These are phyloP conservation scores for Tonatia bakeri DNA, from an alignment of 2,113 vertebrate species.

Conservation along the genomic window DNA sequence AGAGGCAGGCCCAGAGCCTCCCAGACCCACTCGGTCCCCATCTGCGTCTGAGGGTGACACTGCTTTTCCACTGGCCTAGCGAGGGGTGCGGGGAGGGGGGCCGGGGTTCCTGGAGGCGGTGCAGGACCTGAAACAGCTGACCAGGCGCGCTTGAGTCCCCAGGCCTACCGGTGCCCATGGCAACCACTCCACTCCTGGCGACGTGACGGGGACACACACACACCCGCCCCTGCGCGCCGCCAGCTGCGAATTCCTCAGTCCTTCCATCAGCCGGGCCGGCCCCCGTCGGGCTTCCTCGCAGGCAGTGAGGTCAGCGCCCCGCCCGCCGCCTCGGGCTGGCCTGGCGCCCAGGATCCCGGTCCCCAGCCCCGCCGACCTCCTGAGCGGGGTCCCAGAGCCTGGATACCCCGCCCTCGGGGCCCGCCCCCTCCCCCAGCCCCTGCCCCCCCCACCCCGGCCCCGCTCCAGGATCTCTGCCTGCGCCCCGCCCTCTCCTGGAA, in stretches of 20 bases:
- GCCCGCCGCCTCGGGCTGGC: background rate
- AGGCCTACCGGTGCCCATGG: slow-evolving; percentile 56
- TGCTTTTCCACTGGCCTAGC: background rate
- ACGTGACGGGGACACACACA: background rate
- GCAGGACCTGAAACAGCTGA: accelerated
- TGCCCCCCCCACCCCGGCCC: background rate
- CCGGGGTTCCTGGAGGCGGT: background rate
- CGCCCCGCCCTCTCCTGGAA: background rate
- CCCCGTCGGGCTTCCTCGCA: background rate
- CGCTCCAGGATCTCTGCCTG: background rate
- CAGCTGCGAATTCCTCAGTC: slow-evolving; percentile 75
- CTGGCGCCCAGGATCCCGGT: background rate
- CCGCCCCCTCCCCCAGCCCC: background rate
- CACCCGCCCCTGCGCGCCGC: background rate
- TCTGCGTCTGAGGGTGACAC: background rate
- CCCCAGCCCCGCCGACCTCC: background rate
- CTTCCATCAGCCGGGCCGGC: slow-evolving; percentile 67
- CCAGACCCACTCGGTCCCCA: background rate
- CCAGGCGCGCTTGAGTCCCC: background rate
- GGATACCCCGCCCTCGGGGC: background rate
- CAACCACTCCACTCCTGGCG: slow-evolving; percentile 36
- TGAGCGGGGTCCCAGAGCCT: background rate
- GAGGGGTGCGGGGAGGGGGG: accelerated
- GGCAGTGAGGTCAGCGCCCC: slow-evolving; percentile 60
- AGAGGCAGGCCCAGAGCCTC: background rate